These are phyloP conservation scores for Procavia capensis DNA, from an alignment of 2,113 vertebrate species.

Conservation along the genomic window DNA sequence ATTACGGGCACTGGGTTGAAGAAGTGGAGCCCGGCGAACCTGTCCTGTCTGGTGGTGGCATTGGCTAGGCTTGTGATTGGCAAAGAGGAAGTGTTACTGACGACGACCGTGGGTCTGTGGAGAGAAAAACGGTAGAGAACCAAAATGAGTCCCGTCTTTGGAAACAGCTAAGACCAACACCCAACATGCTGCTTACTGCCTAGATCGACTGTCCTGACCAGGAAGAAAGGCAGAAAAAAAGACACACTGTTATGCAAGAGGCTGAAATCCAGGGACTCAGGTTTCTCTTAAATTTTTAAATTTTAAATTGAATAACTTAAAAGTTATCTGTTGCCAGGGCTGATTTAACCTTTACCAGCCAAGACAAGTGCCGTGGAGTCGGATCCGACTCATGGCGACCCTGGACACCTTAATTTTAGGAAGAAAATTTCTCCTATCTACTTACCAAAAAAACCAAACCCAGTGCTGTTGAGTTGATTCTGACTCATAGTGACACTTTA, in stretches of 20 bases:
- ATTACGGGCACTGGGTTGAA: slow-evolving; percentile 99
- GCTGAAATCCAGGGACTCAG: not conserved
- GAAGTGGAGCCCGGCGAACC: slow-evolving; percentile 97
- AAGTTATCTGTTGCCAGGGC: not conserved
- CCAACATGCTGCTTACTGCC: not conserved
- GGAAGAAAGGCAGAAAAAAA: not conserved
- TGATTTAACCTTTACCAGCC: not conserved
- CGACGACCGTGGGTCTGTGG: slow-evolving; percentile 95
- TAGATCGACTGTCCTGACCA: not conserved
- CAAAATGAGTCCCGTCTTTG: not conserved
- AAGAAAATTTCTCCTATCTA: not conserved
- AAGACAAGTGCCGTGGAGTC: too few relatives aligned
- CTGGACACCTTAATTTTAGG: slow-evolving; percentile 6
- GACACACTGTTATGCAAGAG: not conserved
- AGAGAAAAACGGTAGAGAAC: not conserved
- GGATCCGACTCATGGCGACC: too few relatives aligned
- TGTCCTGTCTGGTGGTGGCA: slow-evolving; percentile 93
- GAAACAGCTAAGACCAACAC: rapidly evolving
- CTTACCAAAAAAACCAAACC: too few relatives aligned
- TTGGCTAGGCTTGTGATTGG: slow-evolving; percentile 94
- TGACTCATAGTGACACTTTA: too few relatives aligned
- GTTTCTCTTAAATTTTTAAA: not conserved
- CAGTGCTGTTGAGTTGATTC: too few relatives aligned
- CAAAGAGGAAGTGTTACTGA: slow-evolving; percentile 98
- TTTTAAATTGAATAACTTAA: not conserved